A percentile compares a stretch with the other conserved stretches of the same genome.
phyloP scores from a whole-genome alignment of 2,888 invertebrate species.

The Phyllotreta cruciferae region DNA sequence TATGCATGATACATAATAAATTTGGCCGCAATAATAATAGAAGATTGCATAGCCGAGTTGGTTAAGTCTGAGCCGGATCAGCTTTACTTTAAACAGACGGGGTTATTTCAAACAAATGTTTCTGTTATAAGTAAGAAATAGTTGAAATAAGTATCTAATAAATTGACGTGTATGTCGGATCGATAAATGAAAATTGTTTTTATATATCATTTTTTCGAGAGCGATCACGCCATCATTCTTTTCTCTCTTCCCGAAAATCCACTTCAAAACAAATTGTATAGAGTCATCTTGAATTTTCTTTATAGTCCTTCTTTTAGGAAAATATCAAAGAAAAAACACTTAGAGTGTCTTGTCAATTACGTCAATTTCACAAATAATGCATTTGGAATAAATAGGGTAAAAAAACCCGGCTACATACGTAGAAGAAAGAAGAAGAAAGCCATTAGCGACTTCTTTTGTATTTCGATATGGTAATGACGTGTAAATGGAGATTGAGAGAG shows the following conservation, averaged over 20 bases:
- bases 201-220: no score
- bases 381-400: conserved; percentile 29
- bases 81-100: no score
- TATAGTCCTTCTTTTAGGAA: conserved; percentile 28
- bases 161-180: no score
- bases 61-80: background rate
- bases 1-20: conserved; percentile 22
- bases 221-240: background rate
- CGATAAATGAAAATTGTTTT: no score
- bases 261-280: conserved; percentile 25
- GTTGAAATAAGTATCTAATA: no score
- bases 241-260: conserved; percentile 21
- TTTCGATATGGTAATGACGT: conserved; percentile 43
- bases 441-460: conserved; percentile 40
- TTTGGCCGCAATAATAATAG: conserved; percentile 11
- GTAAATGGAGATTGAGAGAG: conserved; percentile 37
- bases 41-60: background rate
- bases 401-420: conserved; percentile 13
- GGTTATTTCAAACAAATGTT: no score
- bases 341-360: conserved; percentile 38
- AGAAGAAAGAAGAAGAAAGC: conserved; percentile 27
- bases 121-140: no score
- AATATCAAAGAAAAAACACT: conserved; percentile 38
- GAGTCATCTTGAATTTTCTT: conserved; percentile 24
- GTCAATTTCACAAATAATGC: conserved; percentile 36